These are phyloP conservation scores for Mesembrinibis cayennensis DNA, from an alignment of 2,113 vertebrate species.

Conservation along the genomic window DNA sequence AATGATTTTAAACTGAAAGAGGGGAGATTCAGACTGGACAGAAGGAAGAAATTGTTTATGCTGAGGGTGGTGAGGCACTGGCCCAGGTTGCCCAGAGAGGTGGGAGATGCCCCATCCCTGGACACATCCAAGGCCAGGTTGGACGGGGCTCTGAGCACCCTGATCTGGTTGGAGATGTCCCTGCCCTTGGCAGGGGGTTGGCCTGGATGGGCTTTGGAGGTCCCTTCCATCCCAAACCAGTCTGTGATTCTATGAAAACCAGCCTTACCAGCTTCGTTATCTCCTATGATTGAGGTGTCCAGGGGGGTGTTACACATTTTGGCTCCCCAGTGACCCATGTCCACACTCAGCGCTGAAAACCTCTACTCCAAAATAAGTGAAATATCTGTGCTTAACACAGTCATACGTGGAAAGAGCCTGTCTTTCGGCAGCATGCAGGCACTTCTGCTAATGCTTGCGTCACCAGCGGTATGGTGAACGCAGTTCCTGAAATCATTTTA, in stretches of 20 bases:
- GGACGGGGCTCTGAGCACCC: neutral
- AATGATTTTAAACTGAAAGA: neutral
- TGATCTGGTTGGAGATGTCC: neutral
- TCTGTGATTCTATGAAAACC: neutral
- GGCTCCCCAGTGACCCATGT: neutral
- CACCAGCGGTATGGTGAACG: neutral
- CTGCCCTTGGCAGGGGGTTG: neutral
- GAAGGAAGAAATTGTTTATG: fast-evolving
- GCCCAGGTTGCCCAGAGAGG: neutral
- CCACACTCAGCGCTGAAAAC: fast-evolving
- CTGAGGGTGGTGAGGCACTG: fast-evolving
- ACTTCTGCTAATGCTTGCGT: neutral
- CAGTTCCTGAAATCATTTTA: neutral
- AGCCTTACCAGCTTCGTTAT: neutral
- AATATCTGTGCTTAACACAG: neutral
- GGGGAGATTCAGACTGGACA: neutral
- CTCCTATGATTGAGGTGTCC: neutral
- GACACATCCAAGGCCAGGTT: neutral
- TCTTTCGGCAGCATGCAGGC: neutral
- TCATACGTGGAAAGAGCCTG: fast-evolving
- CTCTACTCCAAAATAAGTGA: neutral
- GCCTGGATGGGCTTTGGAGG: fast-evolving
- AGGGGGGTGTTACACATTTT: neutral
- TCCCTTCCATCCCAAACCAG: neutral
- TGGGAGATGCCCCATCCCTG: neutral